Evolutionary conservation across 2,888 invertebrate species (phyloP).

Genomic region (Drosophila merina): DNA sequence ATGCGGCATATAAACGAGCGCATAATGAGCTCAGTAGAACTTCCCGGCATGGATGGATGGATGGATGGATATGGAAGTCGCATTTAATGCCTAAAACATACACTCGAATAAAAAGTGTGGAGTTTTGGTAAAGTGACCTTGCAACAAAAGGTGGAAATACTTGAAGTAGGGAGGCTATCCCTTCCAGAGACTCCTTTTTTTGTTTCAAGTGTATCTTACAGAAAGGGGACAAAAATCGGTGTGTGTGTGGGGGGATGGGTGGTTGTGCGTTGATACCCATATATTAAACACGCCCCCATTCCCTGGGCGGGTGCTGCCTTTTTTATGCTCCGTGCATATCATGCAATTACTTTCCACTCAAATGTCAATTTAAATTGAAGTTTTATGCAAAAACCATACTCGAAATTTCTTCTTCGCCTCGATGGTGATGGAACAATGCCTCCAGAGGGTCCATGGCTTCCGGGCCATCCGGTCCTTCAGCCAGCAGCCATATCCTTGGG

Average conservation of each 20-base stretch:
- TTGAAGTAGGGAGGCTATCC: no score
- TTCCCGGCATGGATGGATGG: conserved; percentile 56
- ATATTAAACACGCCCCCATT: conserved; percentile 73
- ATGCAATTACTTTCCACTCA: conserved; percentile 81
- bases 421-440: conserved; percentile 58
- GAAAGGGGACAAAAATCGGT: conserved; percentile 8
- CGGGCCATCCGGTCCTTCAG: neutral
- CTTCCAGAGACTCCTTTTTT: neutral
- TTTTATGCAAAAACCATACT: conserved; percentile 79
- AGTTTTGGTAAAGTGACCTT: neutral
- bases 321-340: conserved; percentile 76
- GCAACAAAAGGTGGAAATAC: neutral
- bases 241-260: conserved; percentile 2
- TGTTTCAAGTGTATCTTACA: conserved; percentile 13
- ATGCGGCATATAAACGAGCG: conserved; percentile 79
- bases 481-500: conserved; percentile 7
- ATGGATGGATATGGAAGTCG: conserved; percentile 53
- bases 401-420: conserved; percentile 63
- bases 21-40: conserved; percentile 76
- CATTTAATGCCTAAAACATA: conserved; percentile 76
- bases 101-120: neutral
- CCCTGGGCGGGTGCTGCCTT: conserved; percentile 57
- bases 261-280: conserved; percentile 32
- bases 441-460: conserved; percentile 49
- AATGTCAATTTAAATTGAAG: conserved; percentile 80